Base-by-base conservation (phyloP, 2,797 vertebrate species). In the Molothrus aeneus region DNA sequence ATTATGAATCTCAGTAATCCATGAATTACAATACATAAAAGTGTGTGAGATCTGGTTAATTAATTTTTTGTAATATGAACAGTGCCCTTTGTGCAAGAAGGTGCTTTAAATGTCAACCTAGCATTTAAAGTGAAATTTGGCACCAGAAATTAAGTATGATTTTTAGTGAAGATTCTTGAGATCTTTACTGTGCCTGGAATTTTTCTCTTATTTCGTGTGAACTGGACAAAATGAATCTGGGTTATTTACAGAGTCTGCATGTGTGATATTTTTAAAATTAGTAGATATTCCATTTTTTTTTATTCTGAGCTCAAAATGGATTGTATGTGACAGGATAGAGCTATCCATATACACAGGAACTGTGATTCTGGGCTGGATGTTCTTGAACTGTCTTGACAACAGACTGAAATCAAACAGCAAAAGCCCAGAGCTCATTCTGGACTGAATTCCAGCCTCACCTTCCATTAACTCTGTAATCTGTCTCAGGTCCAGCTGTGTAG, bases 1-100 rank as follows among this genome's bases (percentile, higher is more conserved):
- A 95, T 98, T 98, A 97, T 96, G 93, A 97, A 96, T 97, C 95
- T 93, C 88, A 95, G 93, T 97, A 97, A 97, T 96, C 93, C 88
- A 80, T 97, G 96, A 97, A 97, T 97, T 97, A 93, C 95, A 97
- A 97, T 92, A 83, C 71, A 94, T 95, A 96, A 97, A 96, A 96
- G 87, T 38, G 28, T 91, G 89, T 79, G 74, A 97, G 93, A 95
- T 60, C 56, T 93, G 61, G 88, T 89, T 97, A 97, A 97, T 97
- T 97, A 94, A 93, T 96, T 96, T 77, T 95, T 96, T 90, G 71
- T 93, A 94, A 94, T 94, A 95, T 54, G 53, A 93, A 83, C 56
- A 88, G 79, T 94, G 57, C 84, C 93, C 57, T 96, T 97, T 96
- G 87, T 96, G 80, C 38, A 94, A 96, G 93, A 70, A 95, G 88